Evolutionary conservation across 1,140 invertebrate species (phyloP), one percentile per base, ranked within the genome.

Genomic region (Melipona quadrifasciata): DNA sequence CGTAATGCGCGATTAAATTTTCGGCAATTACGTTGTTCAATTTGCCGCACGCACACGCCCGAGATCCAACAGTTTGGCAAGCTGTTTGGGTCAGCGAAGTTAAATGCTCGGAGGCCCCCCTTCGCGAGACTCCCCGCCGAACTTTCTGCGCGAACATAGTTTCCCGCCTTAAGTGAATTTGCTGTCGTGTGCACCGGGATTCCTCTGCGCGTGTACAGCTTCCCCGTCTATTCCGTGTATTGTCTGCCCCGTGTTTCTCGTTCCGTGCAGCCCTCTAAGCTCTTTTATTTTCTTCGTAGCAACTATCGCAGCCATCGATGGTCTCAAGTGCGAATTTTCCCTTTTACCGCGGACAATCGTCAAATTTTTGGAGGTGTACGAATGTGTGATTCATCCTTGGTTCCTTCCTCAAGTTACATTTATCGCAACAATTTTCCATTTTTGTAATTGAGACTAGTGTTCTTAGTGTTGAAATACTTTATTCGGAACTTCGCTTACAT

Each of bases 111-210:
- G 34, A 64, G 70, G 51, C 58, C 71, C 58, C 71, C 51, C 70
- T 80, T 68, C 77, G 70, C 71, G 51, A 21, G 68, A 39, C 31
- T 31, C 27, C 8, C 27, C 31, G 12, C 17, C 27, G 8, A 80
- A 80, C 70, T 80, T 84, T 73, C 68, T 31, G 61, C 78, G 77
- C 67, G 31, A 53, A 58, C 78, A 80, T 80, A 84, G 83, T 84
- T 84, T 64, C 70, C 78, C 58, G 70, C 77, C 83, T 84, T 84
- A 80, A 80, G 68, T 74, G 78, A 84, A 80, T 84, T 80, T 73
- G n/a, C 82, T 57, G 82, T 79, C 47, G 51, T 27, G 57, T 77
- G 67, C 53, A 65, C 24, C 14, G n/a, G 53, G 55, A 84, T 84
- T 80, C 58, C 76, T 17, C n/a, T 47, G n/a, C 57, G 39, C 58